Evolutionary conservation across 2,888 invertebrate species (phyloP).

Genomic region (Seladonia tumulorum): DNA sequence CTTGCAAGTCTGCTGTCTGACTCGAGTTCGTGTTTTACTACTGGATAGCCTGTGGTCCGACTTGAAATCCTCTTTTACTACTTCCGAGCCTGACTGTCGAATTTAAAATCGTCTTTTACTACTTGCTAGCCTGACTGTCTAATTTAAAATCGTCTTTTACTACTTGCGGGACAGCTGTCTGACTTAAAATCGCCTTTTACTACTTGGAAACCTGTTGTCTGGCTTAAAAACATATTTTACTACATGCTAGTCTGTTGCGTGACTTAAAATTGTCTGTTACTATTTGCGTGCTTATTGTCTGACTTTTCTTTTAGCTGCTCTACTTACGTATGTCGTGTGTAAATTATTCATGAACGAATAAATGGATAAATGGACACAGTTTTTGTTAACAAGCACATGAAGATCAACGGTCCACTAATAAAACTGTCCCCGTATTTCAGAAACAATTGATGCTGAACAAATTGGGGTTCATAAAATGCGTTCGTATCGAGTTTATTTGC

Average conservation of each 20-base stretch:
- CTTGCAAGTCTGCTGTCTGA: not conserved
- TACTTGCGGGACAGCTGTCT: not conserved
- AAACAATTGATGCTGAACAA: too few relatives aligned
- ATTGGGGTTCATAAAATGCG: not conserved
- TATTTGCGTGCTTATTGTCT: not conserved
- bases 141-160: not conserved
- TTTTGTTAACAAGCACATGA: too few relatives aligned
- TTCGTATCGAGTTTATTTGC: not conserved
- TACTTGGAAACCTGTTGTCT: not conserved
- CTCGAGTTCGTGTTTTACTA: not conserved
- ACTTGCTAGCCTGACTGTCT: not conserved
- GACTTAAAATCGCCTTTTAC: not conserved
- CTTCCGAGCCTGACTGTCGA: too few relatives aligned
- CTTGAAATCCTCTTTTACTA: too few relatives aligned
- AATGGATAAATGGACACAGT: too few relatives aligned
- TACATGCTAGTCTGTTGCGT: too few relatives aligned
- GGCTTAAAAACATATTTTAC: too few relatives aligned
- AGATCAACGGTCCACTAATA: too few relatives aligned
- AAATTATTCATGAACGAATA: too few relatives aligned
- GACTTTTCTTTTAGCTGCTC: not conserved
- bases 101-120: not conserved
- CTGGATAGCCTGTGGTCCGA: not conserved
- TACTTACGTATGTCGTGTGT: not conserved
- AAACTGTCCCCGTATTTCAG: too few relatives aligned
- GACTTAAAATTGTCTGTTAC: not conserved